Conservation (phyloP, 2,888 invertebrate species). For the Fabriciana adippe region DNA sequence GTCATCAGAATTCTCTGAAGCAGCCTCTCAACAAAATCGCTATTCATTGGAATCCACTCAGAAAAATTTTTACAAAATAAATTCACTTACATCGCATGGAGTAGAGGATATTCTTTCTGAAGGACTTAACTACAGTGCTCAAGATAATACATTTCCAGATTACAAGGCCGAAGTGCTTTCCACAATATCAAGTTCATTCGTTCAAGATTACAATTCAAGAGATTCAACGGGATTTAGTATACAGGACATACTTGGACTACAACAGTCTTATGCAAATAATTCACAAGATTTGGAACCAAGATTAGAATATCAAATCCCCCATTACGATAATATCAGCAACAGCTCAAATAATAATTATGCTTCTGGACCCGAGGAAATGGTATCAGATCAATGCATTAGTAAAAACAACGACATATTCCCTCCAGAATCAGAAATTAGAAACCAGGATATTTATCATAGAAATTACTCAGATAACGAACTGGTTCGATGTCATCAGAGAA, state of each 20-base stretch:
- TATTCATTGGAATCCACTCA: constrained; percentile 44
- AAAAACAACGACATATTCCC: constrained; percentile 54
- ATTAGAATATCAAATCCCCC: constrained; percentile 67
- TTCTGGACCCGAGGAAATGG: constrained; percentile 61
- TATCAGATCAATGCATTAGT: constrained; percentile 55
- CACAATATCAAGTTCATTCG: constrained; percentile 60
- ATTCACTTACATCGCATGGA: constrained; percentile 63
- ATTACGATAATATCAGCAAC: constrained; percentile 71
- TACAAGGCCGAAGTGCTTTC: constrained; percentile 62
- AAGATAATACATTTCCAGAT: constrained; percentile 57
- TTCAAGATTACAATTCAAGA: constrained; percentile 76
- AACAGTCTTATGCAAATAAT: constrained; percentile 60
- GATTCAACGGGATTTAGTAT: constrained; percentile 78
- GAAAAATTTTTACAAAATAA: constrained; percentile 52
- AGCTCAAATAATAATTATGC: constrained; percentile 64
- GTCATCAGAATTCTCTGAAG: constrained; percentile 57
- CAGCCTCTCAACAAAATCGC: constrained; percentile 47
- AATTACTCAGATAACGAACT: constrained; percentile 61
- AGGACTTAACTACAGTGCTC: constrained; percentile 53
- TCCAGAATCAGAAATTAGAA: constrained; percentile 50
- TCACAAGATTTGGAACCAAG: constrained; percentile 58
- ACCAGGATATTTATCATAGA: constrained; percentile 60
- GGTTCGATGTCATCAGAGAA: constrained; percentile 61
- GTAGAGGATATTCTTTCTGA: constrained; percentile 73
- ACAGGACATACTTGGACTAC: constrained; percentile 75